These are phyloP conservation scores for Corydoras maculifer DNA, from an alignment of 2,113 vertebrate species.

Conservation along the genomic window DNA sequence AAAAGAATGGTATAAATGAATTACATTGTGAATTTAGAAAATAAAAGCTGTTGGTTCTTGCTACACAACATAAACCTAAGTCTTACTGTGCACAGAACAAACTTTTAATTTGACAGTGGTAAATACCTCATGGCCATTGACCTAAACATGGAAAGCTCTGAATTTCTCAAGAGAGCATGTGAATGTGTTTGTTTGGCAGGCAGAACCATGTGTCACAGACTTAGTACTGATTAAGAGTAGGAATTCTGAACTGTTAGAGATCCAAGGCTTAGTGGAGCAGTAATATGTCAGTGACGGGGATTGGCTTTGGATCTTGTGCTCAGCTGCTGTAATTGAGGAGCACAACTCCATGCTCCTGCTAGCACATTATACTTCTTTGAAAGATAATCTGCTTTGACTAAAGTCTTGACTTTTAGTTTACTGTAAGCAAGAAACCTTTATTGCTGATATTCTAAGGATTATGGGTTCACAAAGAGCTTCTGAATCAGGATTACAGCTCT, in stretches of 20 bases:
- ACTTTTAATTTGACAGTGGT: no score
- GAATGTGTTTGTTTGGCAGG: constrained; percentile 8
- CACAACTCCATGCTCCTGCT: background rate
- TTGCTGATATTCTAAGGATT: constrained; percentile 2
- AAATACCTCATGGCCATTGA: no score
- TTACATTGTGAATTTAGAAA: no score
- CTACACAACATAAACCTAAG: no score
- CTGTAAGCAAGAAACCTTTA: background rate
- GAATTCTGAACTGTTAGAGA: background rate
- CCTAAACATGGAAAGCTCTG: no score
- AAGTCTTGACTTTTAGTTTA: constrained; percentile 2
- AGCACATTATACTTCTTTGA: background rate
- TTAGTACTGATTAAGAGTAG: constrained; percentile 24
- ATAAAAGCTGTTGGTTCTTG: no score
- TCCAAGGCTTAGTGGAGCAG: background rate
- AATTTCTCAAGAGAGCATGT: constrained; percentile 27
- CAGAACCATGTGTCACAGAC: background rate
- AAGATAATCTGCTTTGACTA: background rate
- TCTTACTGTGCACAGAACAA: no score
- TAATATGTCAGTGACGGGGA: background rate
- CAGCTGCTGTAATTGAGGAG: background rate
- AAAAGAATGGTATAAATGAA: no score
- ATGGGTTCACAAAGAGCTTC: background rate
- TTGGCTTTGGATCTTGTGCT: background rate
- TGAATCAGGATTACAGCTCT: background rate